A percentile compares a stretch with the other conserved stretches of the same genome.
phyloP scores from a whole-genome alignment of 2,113 vertebrate genomes.

The Crotophaga sulcirostris region DNA sequence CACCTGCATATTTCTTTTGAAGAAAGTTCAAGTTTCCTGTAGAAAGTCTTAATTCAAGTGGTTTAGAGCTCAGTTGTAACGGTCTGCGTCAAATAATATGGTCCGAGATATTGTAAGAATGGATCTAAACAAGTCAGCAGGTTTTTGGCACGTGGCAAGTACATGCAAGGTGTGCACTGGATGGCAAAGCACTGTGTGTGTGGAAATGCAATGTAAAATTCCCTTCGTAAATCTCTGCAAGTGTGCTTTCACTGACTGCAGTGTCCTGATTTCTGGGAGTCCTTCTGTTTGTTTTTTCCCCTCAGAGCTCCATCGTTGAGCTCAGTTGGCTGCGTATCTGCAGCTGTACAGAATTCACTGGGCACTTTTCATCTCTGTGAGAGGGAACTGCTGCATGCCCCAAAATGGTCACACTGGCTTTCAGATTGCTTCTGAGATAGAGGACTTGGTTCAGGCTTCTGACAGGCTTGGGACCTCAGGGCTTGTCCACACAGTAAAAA shows the following conservation, averaged over 20 bases:
- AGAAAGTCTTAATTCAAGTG: neutral
- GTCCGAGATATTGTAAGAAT: neutral
- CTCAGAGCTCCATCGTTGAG: neutral
- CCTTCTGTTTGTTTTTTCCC: neutral
- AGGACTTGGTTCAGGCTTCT: neutral
- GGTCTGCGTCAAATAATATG: neutral
- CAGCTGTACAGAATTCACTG: neutral
- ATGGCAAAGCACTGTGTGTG: accelerated
- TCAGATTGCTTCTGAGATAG: neutral
- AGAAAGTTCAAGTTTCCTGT: neutral
- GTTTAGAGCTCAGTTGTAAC: neutral
- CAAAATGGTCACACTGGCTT: neutral
- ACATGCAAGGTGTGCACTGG: accelerated
- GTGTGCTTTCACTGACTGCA: neutral
- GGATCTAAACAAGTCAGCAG: neutral
- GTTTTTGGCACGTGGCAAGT: neutral
- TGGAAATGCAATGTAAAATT: neutral
- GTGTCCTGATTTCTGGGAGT: neutral
- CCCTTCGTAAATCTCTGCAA: neutral
- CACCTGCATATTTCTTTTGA: neutral
- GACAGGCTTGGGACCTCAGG: neutral
- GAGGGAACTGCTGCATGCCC: neutral
- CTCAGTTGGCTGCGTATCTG: accelerated
- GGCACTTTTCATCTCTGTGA: neutral
- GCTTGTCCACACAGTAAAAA: neutral